phyloP scores from a whole-genome alignment of 2,113 vertebrate species.

The Chaetops frenatus region DNA sequence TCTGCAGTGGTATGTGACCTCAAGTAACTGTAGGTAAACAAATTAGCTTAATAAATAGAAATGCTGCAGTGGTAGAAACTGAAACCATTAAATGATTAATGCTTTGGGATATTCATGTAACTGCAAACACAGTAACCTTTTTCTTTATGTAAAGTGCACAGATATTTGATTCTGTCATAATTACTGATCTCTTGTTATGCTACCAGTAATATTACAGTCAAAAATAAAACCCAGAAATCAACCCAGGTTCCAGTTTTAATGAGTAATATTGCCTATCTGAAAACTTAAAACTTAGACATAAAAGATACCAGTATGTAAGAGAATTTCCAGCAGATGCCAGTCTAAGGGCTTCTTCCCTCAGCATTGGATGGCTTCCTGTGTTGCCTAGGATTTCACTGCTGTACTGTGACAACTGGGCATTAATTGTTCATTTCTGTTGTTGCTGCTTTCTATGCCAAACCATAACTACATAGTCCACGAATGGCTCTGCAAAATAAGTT shows the following conservation, averaged over 20 bases:
- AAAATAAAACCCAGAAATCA: background rate
- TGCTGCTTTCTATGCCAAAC: background rate
- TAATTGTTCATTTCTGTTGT: background rate
- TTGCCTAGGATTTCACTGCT: background rate
- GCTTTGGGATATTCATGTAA: background rate
- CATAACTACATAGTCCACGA: rapidly evolving
- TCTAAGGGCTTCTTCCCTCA: background rate
- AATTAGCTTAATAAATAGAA: background rate
- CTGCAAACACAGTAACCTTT: background rate
- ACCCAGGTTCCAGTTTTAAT: background rate
- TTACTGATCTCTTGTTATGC: background rate
- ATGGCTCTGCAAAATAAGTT: background rate
- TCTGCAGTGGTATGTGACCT: background rate
- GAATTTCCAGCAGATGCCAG: background rate
- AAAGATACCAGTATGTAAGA: background rate
- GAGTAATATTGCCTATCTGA: background rate
- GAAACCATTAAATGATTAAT: background rate
- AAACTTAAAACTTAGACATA: background rate
- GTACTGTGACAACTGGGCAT: background rate
- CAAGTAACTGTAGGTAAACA: background rate
- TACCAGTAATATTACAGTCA: background rate
- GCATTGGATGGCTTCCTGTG: background rate
- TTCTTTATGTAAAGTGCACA: background rate
- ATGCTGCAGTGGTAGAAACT: background rate
- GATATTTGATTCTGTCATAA: background rate